Evolutionary conservation across 2,113 vertebrate genomes (phyloP), one percentile per base, ranked within the genome.

Genomic region (Callocephalon fimbriatum): DNA sequence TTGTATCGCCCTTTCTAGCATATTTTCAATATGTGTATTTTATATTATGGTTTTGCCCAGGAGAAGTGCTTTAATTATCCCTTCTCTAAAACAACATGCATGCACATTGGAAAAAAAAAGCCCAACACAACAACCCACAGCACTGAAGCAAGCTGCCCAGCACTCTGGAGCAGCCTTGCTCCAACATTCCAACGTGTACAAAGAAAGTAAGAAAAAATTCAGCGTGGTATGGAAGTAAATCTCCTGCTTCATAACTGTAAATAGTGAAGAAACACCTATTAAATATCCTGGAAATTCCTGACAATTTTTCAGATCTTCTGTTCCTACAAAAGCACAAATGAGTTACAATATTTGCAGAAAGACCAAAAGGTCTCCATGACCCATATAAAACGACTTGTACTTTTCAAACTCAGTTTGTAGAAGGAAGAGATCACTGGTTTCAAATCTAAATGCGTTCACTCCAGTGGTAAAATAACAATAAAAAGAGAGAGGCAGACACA

Each of bases 21-120:
- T 35, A 65, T 54, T 96, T 90, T 79, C 66, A 77, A 76, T 95
- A 48, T 12, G 32, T 66, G 42, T 79, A 92, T 93, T 95, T 87
- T 80, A 56, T 67, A 91, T 86, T 37, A 78, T 0, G 10, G 84
- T 88, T 89, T 96, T 87, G 78, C 62, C 44, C 87, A 47, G 32
- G 32, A 79, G 40, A 88, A 88, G 88, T 86, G 67, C 32, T 94
- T 91, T 84, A 96, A 96, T 96, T 82, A 93, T 90, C 70, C 72
- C 87, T 74, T 90, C 91, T 94, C 78, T 62, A 87, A 93, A 86
- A 58, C 47, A 86, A 74, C 76, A 77, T 16, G 10, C 25, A 86
- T 5, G 48, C n/a, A 45, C 38, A 50, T 14, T 79, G 48, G 81
- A 2, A 62, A 71, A 91, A 94, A 94, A 75, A 16, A 1, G 4